Percentiles rank a stretch among this genome's conserved stretches.
phyloP scores from a whole-genome alignment of 1,140 invertebrate species.

The Drosophila ananassae region DNA sequence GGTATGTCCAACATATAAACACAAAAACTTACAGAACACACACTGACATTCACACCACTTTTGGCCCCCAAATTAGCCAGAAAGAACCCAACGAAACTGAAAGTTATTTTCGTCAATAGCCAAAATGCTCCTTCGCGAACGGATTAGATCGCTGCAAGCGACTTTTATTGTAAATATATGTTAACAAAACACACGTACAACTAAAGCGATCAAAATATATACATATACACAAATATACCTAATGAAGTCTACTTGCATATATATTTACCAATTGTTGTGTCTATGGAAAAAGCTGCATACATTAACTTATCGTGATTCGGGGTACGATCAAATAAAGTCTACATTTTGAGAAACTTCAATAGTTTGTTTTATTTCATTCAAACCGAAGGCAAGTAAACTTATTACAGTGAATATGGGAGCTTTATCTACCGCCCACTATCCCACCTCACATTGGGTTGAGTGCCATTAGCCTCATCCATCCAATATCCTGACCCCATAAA shows the following conservation, averaged over 20 bases:
- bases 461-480: conserved; percentile 1
- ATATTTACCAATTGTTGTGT: conserved; percentile 69
- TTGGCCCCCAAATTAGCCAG: conserved; percentile 34
- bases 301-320: conserved; percentile 58
- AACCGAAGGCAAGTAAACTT: neutral
- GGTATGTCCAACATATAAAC: conserved; percentile 68
- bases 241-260: conserved; percentile 41
- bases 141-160: conserved; percentile 23
- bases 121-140: conserved; percentile 7
- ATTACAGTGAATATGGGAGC: neutral
- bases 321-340: conserved; percentile 74
- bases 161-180: conserved; percentile 49
- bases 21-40: conserved; percentile 12
- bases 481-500: conserved; percentile 25
- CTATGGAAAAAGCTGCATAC: conserved; percentile 65
- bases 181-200: conserved; percentile 38
- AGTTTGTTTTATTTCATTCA: neutral
- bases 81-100: conserved; percentile 36
- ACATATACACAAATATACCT: conserved; percentile 34
- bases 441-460: neutral
- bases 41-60: conserved; percentile 13
- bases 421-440: neutral
- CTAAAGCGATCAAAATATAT: conserved; percentile 40
- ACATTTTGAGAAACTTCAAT: conserved; percentile 73
- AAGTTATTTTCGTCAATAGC: conserved; percentile 24